phyloP scores from a whole-genome alignment of 1,140 invertebrate genomes.

The Drosophila obscura region DNA sequence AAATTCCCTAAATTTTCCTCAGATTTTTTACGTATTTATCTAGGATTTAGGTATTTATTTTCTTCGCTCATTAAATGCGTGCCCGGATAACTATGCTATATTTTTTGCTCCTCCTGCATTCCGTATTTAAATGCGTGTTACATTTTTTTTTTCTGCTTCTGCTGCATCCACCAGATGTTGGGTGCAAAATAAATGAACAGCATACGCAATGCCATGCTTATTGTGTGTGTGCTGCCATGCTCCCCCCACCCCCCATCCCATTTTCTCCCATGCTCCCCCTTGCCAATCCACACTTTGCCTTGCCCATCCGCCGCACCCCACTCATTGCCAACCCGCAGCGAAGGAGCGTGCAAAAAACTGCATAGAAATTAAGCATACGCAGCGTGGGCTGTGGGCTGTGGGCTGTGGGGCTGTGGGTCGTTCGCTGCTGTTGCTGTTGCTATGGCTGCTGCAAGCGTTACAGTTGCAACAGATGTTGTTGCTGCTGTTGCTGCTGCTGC shows the following conservation, averaged over 20 bases:
- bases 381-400: slow-evolving; percentile 40
- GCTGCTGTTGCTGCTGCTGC: slow-evolving; percentile 20
- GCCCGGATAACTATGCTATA: slow-evolving; percentile 44
- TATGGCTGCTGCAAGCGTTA: slow-evolving; percentile 19
- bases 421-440: slow-evolving; percentile 12
- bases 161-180: slow-evolving; percentile 27
- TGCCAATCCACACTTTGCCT: not conserved
- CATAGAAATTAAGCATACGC: slow-evolving; percentile 77
- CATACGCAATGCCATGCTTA: slow-evolving; percentile 61
- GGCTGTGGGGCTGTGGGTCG: too few relatives aligned
- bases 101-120: slow-evolving; percentile 4
- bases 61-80: slow-evolving; percentile 22
- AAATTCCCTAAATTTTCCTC: too few relatives aligned
- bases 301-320: not conserved
- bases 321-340: slow-evolving; percentile 28
- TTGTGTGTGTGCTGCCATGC: slow-evolving; percentile 19
- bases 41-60: not conserved
- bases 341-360: slow-evolving; percentile 34
- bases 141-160: slow-evolving; percentile 7
- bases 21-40: too few relatives aligned
- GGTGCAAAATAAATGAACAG: slow-evolving; percentile 68
- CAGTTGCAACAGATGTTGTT: slow-evolving; percentile 14
- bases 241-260: not conserved
- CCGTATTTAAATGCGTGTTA: not conserved
- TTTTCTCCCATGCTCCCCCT: too few relatives aligned